Percentiles rank a stretch among this genome's conserved stretches.
These are phyloP conservation scores for Leptatherina wallacei DNA, from an alignment of 2,797 vertebrate genomes.

Conservation along the genomic window DNA sequence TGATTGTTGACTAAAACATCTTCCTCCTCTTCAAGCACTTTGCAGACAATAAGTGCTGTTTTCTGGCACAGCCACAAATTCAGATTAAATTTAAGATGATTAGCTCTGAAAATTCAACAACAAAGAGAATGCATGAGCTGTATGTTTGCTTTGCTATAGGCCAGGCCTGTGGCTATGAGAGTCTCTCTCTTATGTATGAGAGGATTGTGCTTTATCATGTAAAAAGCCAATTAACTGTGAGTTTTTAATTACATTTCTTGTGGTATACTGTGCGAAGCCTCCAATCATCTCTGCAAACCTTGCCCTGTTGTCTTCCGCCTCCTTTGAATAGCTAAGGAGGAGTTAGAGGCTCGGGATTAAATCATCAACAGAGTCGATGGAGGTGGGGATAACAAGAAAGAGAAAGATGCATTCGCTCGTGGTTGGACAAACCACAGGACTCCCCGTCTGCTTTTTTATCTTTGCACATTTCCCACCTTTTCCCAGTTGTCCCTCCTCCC, in stretches of 20 bases:
- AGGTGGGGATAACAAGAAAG: conserved; percentile 66
- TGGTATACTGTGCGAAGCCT: conserved; percentile 55
- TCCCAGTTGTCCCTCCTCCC: conserved; percentile 63
- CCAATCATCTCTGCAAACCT: conserved; percentile 60
- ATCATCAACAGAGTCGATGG: conserved; percentile 46
- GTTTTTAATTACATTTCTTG: conserved; percentile 78
- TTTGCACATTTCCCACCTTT: conserved; percentile 70
- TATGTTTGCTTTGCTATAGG: conserved; percentile 66
- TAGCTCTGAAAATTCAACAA: conserved; percentile 67
- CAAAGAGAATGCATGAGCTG: conserved; percentile 68
- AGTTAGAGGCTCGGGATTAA: conserved; percentile 54
- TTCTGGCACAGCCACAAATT: conserved; percentile 48
- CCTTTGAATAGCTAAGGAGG: conserved; percentile 43
- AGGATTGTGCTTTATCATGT: conserved; percentile 77
- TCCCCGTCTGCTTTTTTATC: conserved; percentile 75
- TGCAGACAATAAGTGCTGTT: conserved; percentile 23
- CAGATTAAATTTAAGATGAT: conserved; percentile 68
- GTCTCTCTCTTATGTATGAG: conserved; percentile 71
- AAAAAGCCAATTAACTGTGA: conserved; percentile 78
- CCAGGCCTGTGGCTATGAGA: conserved; percentile 66
- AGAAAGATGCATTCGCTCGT: conserved; percentile 71
- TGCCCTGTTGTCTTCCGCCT: conserved; percentile 56
- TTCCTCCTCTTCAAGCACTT: conserved; percentile 11
- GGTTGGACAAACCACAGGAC: conserved; percentile 73
- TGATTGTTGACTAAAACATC: conserved; percentile 9